Evolutionary conservation across 2,888 invertebrate genomes (phyloP).

Genomic region (Argyresthia albistria): DNA sequence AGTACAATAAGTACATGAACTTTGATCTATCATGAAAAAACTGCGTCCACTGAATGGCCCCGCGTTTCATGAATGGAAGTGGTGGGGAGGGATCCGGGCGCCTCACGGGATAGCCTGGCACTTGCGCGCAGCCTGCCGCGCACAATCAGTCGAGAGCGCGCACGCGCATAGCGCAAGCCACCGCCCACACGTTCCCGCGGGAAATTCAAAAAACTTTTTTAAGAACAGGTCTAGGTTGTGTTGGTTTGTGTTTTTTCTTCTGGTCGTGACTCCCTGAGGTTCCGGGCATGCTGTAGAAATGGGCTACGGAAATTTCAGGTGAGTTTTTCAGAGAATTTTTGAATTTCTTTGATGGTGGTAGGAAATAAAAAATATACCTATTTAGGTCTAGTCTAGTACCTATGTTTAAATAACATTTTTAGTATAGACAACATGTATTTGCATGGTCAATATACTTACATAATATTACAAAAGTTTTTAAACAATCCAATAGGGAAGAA

Average conservation of each 20-base stretch:
- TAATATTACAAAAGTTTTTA: too few species aligned
- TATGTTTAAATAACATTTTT: too few species aligned
- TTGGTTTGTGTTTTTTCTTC: slow-evolving; percentile 5
- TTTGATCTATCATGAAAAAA: background rate
- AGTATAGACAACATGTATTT: too few species aligned
- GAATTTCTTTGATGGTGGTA: background rate
- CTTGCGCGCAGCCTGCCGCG: slow-evolving; percentile 7
- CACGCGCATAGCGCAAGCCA: slow-evolving; percentile 23
- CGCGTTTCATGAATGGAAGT: slow-evolving; percentile 54
- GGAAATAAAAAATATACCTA: too few species aligned
- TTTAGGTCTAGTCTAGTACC: too few species aligned
- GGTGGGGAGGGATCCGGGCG: slow-evolving; percentile 37
- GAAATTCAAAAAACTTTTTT: slow-evolving; percentile 38
- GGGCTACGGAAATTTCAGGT: slow-evolving; percentile 55
- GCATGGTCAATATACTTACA: too few species aligned
- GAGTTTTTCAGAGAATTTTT: slow-evolving; percentile 13
- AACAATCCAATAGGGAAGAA: too few species aligned
- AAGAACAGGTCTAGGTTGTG: slow-evolving; percentile 3
- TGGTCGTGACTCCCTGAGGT: background rate
- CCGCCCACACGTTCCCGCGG: slow-evolving; percentile 35
- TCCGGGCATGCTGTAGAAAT: slow-evolving; percentile 53
- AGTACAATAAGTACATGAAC: too few species aligned
- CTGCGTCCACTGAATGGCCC: slow-evolving; percentile 25
- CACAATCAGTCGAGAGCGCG: slow-evolving; percentile 11
- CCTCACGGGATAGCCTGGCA: slow-evolving; percentile 11